Base-by-base conservation (phyloP, 2,888 invertebrate genomes). In the Cerceris rybyensis region DNA sequence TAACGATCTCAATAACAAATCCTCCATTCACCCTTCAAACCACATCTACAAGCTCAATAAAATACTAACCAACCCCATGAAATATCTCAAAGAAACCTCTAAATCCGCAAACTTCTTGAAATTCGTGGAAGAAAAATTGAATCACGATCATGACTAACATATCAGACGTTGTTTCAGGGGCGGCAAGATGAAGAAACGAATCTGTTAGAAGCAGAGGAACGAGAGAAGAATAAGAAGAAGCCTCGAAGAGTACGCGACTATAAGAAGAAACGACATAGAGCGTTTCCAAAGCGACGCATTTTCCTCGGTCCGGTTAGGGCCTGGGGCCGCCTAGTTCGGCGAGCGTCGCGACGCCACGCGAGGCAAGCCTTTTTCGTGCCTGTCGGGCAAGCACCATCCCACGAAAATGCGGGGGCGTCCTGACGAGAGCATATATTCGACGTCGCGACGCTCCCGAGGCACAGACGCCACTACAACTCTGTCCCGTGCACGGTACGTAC, bases 401-500 rank as follows among this genome's bases (percentile, higher is more conserved):
- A 87, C 89, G 90, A 89, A 88, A 88, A 89, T 88, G 92, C 90
- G 92, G 91, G 92, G 92, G 92, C 91, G 92, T 90, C 81, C 83
- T 86, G 85, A 90, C 90, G 90, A 92, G 92, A 92, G 92, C 92
- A 92, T 92, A 92, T 91, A 92, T 92, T 92, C 88, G 91, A 90
- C 90, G 90, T 89, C 91, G 89, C 87, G 88, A 88, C 87, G 91
- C 90, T 88, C 79, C 84, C 83, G 81, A 88, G 87, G 90, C 91
- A 92, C 92, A 92, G 92, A 92, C 91, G 92, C 92, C 90, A 90
- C 91, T 90, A 88, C 90, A 86, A 90, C 90, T 92, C 92, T 92
- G 92, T 92, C 92, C 91, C 91, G 92, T 92, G 91, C 91, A 91
- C 91, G 92, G 92, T 92, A 92, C 87, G 92, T 92, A 91, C 76